These are phyloP conservation scores for Brachypodius melanocephalos DNA, from an alignment of 2,113 vertebrate species.

Conservation along the genomic window DNA sequence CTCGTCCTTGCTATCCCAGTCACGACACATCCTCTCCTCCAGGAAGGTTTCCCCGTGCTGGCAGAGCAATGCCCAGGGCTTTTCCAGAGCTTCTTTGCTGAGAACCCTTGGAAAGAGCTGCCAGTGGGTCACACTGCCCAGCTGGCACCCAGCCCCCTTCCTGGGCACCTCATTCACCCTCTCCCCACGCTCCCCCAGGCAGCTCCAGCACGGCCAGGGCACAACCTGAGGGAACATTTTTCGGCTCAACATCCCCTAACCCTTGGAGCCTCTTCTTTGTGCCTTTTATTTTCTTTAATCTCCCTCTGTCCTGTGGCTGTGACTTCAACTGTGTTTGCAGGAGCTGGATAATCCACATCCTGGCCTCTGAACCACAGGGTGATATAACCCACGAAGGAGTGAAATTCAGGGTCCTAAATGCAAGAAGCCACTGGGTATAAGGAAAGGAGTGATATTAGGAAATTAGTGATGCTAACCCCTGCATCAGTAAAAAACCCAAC, in stretches of 20 bases:
- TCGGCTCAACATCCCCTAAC: slow-evolving; percentile 1
- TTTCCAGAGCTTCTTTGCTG: neutral
- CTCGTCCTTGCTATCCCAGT: neutral
- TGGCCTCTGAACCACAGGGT: neutral
- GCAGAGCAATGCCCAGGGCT: neutral
- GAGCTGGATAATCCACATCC: neutral
- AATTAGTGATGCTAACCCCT: neutral
- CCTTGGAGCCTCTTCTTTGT: slow-evolving; percentile 39
- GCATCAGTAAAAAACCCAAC: neutral
- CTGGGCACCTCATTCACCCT: slow-evolving; percentile 28
- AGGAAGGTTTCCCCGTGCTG: neutral
- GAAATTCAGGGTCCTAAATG: neutral
- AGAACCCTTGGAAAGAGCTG: neutral
- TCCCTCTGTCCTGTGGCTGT: neutral
- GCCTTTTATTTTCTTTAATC: neutral
- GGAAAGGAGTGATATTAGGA: neutral
- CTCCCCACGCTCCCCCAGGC: neutral
- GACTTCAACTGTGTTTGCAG: neutral
- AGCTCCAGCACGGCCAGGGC: neutral
- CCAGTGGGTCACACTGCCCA: neutral
- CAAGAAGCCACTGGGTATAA: neutral
- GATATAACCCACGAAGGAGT: neutral
- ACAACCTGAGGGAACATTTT: slow-evolving; percentile 2
- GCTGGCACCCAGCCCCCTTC: slow-evolving; percentile 42
- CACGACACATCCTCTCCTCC: neutral